Conservation (phyloP, 35 echinoderm and acorn worm species). For the Strongylocentrotus purpuratus region DNA sequence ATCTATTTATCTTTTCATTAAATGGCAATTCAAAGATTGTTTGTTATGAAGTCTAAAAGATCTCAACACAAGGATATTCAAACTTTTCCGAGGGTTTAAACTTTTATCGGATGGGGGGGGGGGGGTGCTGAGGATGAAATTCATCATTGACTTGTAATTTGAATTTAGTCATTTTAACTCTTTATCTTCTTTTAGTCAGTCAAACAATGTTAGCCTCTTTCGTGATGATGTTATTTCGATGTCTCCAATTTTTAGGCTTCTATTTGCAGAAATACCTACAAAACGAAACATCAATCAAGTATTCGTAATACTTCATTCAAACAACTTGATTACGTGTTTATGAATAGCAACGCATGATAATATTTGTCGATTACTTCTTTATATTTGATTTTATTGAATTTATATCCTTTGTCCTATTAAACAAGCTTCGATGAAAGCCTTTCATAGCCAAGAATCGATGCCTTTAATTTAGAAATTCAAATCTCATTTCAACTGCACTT, state of each 20-base stretch:
- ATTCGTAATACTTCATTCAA: background rate
- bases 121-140: too few species aligned
- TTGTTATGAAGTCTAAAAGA: too few species aligned
- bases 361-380: background rate
- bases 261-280: background rate
- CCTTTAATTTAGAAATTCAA: background rate
- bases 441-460: background rate
- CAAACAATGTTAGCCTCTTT: background rate
- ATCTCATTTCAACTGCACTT: conserved; percentile 11
- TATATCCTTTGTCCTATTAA: background rate
- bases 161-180: background rate
- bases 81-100: too few species aligned
- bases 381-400: background rate
- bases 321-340: background rate
- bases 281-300: background rate
- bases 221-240: background rate
- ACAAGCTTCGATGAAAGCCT: background rate
- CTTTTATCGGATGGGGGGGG: too few species aligned
- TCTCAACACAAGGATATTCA: too few species aligned
- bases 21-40: too few species aligned
- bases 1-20: too few species aligned
- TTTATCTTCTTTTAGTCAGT: background rate
- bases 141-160: background rate
- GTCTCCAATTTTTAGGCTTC: background rate
- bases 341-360: background rate